Conservation (phyloP, 2,797 vertebrate genomes). For the Mionectes olivaceus region DNA sequence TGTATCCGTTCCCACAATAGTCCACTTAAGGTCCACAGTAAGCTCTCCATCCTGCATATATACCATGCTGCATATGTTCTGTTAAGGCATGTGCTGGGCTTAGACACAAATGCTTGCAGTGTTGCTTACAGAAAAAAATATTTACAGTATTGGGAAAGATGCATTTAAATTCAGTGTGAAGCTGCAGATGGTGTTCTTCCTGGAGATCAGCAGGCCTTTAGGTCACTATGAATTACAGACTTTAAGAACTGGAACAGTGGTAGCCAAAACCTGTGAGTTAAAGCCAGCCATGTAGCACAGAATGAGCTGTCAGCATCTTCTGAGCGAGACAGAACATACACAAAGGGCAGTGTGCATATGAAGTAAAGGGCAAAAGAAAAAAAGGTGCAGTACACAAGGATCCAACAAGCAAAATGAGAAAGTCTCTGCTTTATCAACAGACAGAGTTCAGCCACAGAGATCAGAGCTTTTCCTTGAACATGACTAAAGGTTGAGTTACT, state of each 20-base stretch:
- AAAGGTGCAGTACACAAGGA: background rate
- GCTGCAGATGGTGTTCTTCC: background rate
- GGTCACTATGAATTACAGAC: background rate
- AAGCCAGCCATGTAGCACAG: background rate
- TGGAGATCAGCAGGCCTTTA: background rate
- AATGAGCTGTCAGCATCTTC: conserved; percentile 14
- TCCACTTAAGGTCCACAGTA: background rate
- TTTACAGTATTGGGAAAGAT: background rate
- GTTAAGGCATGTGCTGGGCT: background rate
- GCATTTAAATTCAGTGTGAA: background rate
- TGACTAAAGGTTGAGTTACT: background rate
- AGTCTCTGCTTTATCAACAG: background rate
- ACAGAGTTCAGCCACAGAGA: background rate
- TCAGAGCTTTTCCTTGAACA: background rate
- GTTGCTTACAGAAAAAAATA: background rate
- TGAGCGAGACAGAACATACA: background rate
- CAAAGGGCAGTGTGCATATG: background rate
- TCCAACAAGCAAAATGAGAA: background rate
- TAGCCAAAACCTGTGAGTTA: background rate
- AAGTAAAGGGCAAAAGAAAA: background rate
- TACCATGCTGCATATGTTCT: background rate
- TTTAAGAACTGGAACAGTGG: background rate
- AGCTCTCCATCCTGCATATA: background rate
- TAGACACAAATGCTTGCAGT: background rate
- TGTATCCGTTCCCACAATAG: background rate